Base-by-base conservation (phyloP, 1,140 invertebrate species). In the Aphaenogaster ashmeadi region DNA sequence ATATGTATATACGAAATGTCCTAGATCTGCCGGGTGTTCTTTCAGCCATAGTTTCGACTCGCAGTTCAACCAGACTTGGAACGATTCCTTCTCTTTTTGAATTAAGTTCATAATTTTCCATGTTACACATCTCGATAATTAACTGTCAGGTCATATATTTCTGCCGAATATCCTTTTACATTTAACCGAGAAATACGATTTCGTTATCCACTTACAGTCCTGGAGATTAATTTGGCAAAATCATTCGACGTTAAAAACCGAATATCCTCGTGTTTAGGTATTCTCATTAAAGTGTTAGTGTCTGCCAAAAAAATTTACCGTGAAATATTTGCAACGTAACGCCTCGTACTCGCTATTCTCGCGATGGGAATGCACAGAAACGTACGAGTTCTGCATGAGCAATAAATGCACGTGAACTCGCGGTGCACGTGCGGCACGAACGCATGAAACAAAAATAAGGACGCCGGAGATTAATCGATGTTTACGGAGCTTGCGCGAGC, bases 381-480 rank as follows among this genome's bases (percentile, higher is more conserved):
- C 21, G 15, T 69, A 44, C 8, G 21, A 33, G 33, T 50, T 15
- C 33, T 11, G 36, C 11, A 11, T 9, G 5, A 21, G n/a, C 18
- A 52, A 74, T 54, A 74, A 36, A 21, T 56, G 72, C 72, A 36
- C 18, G 27, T 36, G 52, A 41, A 58, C 11, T 60, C 8, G n/a
- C 8, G 13, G 7, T 74, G 58, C 44, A 36, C 47, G n/a, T 27
- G 13, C 58, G 18, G 18, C 54, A 60, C 15, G 21, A n/a, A 62
- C 33, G 56, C 66, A 47, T 50, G 66, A 33, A 64, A 79, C 58
- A 66, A 79, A 79, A 75, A 58, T 75, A 75, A 79, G 75, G 27
- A n/a, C 75, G 18, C 15, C 15, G 44, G 18, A 66, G 77, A 79
- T 79, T 66, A 64, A 79, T 79, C 77, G 79, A 83, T 83, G 79